Evolutionary conservation across 2,888 invertebrate genomes (phyloP), one percentile per base, ranked within the genome.

Genomic region (Calliphora vomitoria): DNA sequence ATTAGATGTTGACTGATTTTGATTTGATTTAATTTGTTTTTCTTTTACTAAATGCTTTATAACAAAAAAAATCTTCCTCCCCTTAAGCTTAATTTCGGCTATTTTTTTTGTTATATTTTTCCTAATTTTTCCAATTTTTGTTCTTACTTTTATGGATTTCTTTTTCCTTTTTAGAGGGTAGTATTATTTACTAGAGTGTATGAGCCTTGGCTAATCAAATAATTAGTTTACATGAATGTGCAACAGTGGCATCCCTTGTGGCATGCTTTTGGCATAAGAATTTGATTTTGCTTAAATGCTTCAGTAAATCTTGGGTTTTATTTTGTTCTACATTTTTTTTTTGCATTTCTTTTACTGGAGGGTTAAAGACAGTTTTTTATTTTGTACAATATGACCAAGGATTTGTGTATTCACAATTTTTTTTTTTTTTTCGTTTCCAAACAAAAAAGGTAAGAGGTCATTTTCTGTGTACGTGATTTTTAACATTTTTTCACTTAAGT

Each of bases 1-100:
- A 92, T 92, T 92, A 92, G 89, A 89, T 91, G 89, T 88, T 90
- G 90, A 89, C 90, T 91, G 92, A 91, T 91, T 92, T 76, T 91
- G 92, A 91, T 91, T 91, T 90, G 90, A 91, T 91, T 91, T 90
- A 76, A 90, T 89, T 90, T 89, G 44, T 81, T 78, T 79, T 84
- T 35, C 64, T 60, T 69, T 76, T 62, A 35, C 60, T 58, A 69
- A 76, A 80, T 76, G 50, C 18, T 55, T 35, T 75, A 31, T 75
- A 41, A 10, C 2, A 60, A 47, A 68, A 38, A 47, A 68, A 38
- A 10, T 55, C 41, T 60, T 64, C 58, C 64, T 13, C 50, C 78
- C 80, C 83, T 86, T 60, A 75, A 71, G 55, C 50, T 58, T 58
- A 58, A 58, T 58, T 58, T 11, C 58, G 8, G 25, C 13, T 58